Evolutionary conservation across 2,888 invertebrate species (phyloP), one percentile per base, ranked within the genome.

Genomic region (Ernsta delagoae): DNA sequence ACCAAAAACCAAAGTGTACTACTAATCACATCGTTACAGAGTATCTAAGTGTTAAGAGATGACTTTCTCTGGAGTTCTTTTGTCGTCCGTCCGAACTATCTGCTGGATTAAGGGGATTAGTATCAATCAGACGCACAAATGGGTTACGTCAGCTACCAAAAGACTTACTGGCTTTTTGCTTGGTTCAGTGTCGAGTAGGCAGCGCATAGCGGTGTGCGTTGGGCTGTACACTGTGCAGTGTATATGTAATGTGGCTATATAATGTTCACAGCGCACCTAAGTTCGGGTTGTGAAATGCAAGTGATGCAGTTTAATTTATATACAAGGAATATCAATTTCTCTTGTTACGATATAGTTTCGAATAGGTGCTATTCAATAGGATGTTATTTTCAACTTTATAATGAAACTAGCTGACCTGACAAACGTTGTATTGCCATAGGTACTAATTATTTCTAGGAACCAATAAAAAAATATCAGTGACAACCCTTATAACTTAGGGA

Each of bases 81-180:
- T 69, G 69, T 69, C 50, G 50, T 43, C 16, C 62, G 53, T 3
- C 69, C 53, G 62, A 70, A 59, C 43, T 41, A 45, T 53, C 41
- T 63, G 41, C 53, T 60, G 84, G 90, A 88, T 91, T 86, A 88
- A 75, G 75, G 71, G 90, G 91, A 89, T 92, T 92, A 92, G 78
- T 84, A 90, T 92, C 92, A 92, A 92, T 92, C 92, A 91, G 75
- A 75, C 72, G 69, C 84, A 84, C 84, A 90, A 89, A 90, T 90
- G 89, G 86, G 86, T 82, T 87, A 82, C 84, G 79, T 83, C 87
- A 85, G 87, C 88, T 89, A 88, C 88, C 79, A 82, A 73, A 31
- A 39, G 61, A 71, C 62, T 62, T 72, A 75, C 63, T 73, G 77
- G 78, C 79, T 83, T 80, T 80, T 77, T 73, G 73, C 73, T 64